Conservation (phyloP, 2,113 vertebrate species). For the Epinephelus fuscoguttatus region DNA sequence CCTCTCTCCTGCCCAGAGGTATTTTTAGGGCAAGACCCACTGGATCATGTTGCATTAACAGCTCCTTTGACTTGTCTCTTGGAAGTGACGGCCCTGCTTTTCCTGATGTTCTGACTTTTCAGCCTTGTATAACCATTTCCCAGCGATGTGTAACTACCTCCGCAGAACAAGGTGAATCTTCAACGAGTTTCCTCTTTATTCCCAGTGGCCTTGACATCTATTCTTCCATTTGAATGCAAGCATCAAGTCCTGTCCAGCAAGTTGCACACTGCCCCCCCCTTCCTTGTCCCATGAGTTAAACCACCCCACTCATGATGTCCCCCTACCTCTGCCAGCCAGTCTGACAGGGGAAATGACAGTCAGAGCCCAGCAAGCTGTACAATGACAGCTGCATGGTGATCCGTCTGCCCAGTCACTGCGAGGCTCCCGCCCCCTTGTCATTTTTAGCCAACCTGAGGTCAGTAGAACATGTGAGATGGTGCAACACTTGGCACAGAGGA, state of each 20-base stretch:
- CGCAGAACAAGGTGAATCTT: slow-evolving; percentile 40
- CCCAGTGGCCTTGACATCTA: slow-evolving; percentile 21
- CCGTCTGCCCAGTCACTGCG: slow-evolving; percentile 68
- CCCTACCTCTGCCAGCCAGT: slow-evolving; percentile 70
- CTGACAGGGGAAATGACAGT: slow-evolving; percentile 76
- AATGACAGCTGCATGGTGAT: slow-evolving; percentile 83
- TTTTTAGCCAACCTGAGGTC: slow-evolving; percentile 79
- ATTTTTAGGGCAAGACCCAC: slow-evolving; percentile 87
- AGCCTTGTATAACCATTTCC: slow-evolving; percentile 15
- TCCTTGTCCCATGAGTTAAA: slow-evolving; percentile 69
- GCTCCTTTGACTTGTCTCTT: slow-evolving; percentile 75
- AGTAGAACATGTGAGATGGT: slow-evolving; percentile 69
- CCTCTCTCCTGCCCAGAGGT: slow-evolving; percentile 73
- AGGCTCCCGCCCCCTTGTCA: slow-evolving; percentile 67
- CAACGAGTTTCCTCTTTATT: slow-evolving; percentile 40
- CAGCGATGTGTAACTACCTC: neutral
- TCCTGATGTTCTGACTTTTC: slow-evolving; percentile 34
- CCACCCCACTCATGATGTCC: slow-evolving; percentile 72
- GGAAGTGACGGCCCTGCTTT: slow-evolving; percentile 61
- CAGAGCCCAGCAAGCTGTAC: slow-evolving; percentile 69
- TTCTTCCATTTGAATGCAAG: slow-evolving; percentile 50
- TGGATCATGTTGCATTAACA: slow-evolving; percentile 86
- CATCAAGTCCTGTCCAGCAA: slow-evolving; percentile 50
- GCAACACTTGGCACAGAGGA: slow-evolving; percentile 60
- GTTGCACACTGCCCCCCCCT: slow-evolving; percentile 35